Conservation (phyloP, 2,797 vertebrate species). For the Cygnus olor region DNA sequence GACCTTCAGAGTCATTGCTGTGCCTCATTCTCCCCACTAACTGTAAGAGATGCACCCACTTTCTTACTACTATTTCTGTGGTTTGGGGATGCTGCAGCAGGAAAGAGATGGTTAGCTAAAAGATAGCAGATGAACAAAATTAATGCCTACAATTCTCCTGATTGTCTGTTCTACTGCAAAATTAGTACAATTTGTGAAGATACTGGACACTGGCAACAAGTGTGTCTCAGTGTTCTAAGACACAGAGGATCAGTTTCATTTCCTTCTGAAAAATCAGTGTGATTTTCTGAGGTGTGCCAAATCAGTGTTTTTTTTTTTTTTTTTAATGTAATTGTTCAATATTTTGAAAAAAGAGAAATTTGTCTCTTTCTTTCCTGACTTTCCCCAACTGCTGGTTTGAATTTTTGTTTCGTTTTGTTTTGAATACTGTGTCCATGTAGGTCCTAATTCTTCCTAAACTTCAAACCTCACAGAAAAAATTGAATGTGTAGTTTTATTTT, state of each 20-base stretch:
- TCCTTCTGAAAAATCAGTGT: neutral
- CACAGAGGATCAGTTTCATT: neutral
- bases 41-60: accelerated
- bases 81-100: accelerated
- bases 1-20: neutral
- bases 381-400: neutral
- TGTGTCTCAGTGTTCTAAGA: neutral
- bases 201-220: too few relatives aligned
- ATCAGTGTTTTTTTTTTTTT: neutral
- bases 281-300: neutral
- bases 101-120: neutral
- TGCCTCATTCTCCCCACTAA: neutral
- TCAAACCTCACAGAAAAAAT: neutral
- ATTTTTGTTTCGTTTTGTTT: neutral
- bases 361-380: neutral
- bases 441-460: neutral
- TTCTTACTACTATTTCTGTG: neutral
- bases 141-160: neutral
- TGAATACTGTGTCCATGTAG: neutral
- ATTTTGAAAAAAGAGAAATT: too few relatives aligned
- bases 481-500: neutral
- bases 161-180: neutral
- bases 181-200: neutral
- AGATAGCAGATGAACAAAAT: neutral
- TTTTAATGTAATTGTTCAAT: too few relatives aligned